Evolutionary conservation across 2,888 invertebrate genomes (phyloP).

Genomic region (Scotopteryx bipunctaria): DNA sequence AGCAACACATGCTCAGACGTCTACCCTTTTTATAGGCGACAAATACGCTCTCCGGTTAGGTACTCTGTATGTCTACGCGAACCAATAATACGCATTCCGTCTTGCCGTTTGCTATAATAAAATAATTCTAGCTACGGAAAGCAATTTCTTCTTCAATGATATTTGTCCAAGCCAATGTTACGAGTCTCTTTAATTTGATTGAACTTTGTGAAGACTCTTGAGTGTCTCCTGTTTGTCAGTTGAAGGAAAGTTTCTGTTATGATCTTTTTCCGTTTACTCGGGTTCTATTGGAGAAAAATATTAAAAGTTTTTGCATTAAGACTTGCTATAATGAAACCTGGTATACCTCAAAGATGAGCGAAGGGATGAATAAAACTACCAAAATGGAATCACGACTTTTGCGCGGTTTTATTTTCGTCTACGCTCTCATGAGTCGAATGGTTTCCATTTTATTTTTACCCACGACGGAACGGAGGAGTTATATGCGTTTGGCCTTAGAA

Average conservation of each 20-base stretch:
- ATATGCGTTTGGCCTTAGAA: too few relatives aligned
- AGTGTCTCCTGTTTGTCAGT: slow-evolving; percentile 17
- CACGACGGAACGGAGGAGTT: too few relatives aligned
- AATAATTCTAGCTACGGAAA: slow-evolving; percentile 39
- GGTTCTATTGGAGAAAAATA: background rate
- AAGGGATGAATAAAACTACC: background rate
- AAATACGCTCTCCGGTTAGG: background rate
- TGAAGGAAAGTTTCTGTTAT: slow-evolving; percentile 14
- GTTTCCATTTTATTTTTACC: too few relatives aligned
- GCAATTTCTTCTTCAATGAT: slow-evolving; percentile 39
- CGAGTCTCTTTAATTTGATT: slow-evolving; percentile 31
- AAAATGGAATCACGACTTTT: too few relatives aligned
- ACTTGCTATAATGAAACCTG: background rate
- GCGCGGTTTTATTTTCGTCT: too few relatives aligned
- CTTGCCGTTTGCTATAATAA: slow-evolving; percentile 36
- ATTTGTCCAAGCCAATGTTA: slow-evolving; percentile 27
- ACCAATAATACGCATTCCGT: slow-evolving; percentile 39
- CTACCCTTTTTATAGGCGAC: slow-evolving; percentile 6
- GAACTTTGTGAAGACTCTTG: slow-evolving; percentile 21
- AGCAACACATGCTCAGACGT: slow-evolving; percentile 13
- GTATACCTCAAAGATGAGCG: background rate
- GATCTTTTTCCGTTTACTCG: slow-evolving; percentile 10
- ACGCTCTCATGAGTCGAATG: too few relatives aligned
- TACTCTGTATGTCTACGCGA: slow-evolving; percentile 20
- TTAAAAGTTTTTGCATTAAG: slow-evolving; percentile 2